phyloP scores from a whole-genome alignment of 1,140 invertebrate species.

The Lasioglossum baleicum region DNA sequence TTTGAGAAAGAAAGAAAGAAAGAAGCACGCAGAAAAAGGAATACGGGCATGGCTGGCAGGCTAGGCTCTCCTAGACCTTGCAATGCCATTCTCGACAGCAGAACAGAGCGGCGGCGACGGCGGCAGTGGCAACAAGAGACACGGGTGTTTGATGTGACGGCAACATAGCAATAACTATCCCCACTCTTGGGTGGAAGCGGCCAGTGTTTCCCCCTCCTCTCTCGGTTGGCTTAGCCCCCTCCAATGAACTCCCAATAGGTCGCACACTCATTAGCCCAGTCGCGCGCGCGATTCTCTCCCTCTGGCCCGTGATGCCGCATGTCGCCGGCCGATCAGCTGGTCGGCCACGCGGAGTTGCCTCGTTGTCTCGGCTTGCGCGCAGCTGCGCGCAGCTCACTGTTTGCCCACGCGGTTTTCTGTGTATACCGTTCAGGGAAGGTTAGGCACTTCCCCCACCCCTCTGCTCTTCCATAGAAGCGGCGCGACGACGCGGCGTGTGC shows the following conservation, averaged over 20 bases:
- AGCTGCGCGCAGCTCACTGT: constrained; percentile 46
- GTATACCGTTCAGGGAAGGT: constrained; percentile 57
- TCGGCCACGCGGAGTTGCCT: constrained; percentile 70
- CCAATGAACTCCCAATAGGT: constrained; percentile 73
- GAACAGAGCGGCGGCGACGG: constrained; percentile 66
- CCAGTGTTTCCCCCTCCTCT: constrained; percentile 44
- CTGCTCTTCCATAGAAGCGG: constrained; percentile 64
- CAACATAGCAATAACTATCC: constrained; percentile 63
- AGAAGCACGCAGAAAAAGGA: constrained; percentile 17
- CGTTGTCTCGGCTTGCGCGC: constrained; percentile 56
- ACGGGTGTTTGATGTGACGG: constrained; percentile 67
- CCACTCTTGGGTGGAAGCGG: constrained; percentile 23
- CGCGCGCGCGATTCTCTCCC: constrained; percentile 71
- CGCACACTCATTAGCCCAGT: constrained; percentile 78
- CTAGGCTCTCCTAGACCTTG: constrained; percentile 79
- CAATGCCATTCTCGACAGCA: constrained; percentile 82
- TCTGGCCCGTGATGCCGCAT: constrained; percentile 45
- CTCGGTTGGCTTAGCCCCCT: constrained; percentile 27
- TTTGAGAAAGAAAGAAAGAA: constrained; percentile 6
- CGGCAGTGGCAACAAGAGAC: constrained; percentile 54
- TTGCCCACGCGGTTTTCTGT: constrained; percentile 76
- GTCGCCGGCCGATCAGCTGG: constrained; percentile 73
- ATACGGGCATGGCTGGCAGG: constrained; percentile 66
- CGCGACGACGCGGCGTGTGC: constrained; percentile 30
- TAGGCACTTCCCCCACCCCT: constrained; percentile 46